Percentiles rank a stretch among this genome's conserved stretches.
Evolutionary conservation across 2,888 invertebrate species (phyloP).

Genomic region (Portevinia maculata): DNA sequence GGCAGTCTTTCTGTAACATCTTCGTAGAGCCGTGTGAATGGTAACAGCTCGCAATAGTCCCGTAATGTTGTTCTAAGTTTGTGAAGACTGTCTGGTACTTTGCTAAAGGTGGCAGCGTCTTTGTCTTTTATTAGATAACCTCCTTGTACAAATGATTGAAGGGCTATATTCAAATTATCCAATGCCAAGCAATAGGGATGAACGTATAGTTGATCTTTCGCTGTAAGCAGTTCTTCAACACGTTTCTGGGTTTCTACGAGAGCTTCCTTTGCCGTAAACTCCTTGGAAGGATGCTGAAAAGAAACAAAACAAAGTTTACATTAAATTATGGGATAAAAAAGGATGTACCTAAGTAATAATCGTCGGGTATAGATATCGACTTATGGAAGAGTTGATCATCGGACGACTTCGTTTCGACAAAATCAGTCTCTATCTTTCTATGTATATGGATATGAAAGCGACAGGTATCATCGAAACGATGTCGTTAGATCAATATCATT

Average conservation of each 20-base stretch:
- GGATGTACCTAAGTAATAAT: too few relatives aligned
- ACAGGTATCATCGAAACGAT: too few relatives aligned
- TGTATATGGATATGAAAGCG: too few relatives aligned
- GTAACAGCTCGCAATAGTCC: slow-evolving; percentile 80
- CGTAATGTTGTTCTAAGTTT: slow-evolving; percentile 75
- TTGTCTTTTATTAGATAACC: slow-evolving; percentile 78
- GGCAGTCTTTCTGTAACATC: slow-evolving; percentile 77
- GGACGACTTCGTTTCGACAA: too few relatives aligned
- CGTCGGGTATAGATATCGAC: too few relatives aligned
- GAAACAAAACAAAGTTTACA: slow-evolving; percentile 7
- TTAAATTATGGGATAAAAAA: too few relatives aligned
- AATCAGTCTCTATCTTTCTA: too few relatives aligned
- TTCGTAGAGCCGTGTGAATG: slow-evolving; percentile 80
- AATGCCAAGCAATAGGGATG: slow-evolving; percentile 91
- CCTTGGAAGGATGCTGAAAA: slow-evolving; percentile 77
- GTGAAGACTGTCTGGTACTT: slow-evolving; percentile 41
- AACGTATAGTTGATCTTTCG: slow-evolving; percentile 79
- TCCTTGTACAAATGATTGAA: slow-evolving; percentile 84
- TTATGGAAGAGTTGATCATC: too few relatives aligned
- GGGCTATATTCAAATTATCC: slow-evolving; percentile 85
- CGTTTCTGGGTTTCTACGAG: slow-evolving; percentile 85
- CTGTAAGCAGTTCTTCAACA: slow-evolving; percentile 84
- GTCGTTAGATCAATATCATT: too few relatives aligned
- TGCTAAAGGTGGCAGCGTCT: slow-evolving; percentile 51
- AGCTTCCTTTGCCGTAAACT: slow-evolving; percentile 84